These are phyloP conservation scores for Paralichthys olivaceus DNA, from an alignment of 2,113 vertebrate genomes.

Conservation along the genomic window DNA sequence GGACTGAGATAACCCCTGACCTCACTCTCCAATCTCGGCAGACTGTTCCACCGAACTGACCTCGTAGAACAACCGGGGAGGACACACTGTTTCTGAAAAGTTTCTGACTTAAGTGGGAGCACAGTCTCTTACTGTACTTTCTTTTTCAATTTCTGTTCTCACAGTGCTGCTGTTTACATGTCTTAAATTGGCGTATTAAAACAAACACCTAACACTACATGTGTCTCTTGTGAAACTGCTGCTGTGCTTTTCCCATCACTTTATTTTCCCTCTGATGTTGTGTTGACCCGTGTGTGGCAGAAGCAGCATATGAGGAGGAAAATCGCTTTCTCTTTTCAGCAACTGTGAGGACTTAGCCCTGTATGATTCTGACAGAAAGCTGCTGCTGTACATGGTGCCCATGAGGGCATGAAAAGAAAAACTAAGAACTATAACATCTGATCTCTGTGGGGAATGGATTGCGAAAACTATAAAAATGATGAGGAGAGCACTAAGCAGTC, in stretches of 20 bases:
- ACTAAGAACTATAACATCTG: conserved; percentile 33
- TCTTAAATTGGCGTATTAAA: conserved; percentile 1
- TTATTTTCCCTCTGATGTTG: conserved; percentile 26
- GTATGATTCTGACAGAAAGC: conserved; percentile 9
- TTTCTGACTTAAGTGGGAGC: conserved; percentile 24
- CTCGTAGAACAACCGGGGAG: conserved; percentile 27
- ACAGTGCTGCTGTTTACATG: not conserved
- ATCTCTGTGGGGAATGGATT: conserved; percentile 32
- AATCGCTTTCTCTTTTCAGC: conserved; percentile 6
- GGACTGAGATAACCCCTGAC: conserved; percentile 70
- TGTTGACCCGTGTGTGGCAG: conserved; percentile 22
- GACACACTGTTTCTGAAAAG: conserved; percentile 50
- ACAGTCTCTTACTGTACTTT: conserved; percentile 29
- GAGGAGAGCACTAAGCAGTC: not conserved
- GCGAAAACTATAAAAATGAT: conserved; percentile 22
- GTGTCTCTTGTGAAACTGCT: conserved; percentile 31
- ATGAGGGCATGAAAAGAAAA: conserved; percentile 5
- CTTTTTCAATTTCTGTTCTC: conserved; percentile 1
- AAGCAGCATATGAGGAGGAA: conserved; percentile 9
- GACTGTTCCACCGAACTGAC: conserved; percentile 32
- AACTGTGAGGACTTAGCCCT: conserved; percentile 5
- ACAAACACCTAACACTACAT: conserved; percentile 20
- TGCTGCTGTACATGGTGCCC: not conserved
- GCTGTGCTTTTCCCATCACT: conserved; percentile 27
- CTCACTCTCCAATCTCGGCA: conserved; percentile 48